Conservation (phyloP, 2,797 vertebrate species). For the Pseudochaenichthys georgianus region DNA sequence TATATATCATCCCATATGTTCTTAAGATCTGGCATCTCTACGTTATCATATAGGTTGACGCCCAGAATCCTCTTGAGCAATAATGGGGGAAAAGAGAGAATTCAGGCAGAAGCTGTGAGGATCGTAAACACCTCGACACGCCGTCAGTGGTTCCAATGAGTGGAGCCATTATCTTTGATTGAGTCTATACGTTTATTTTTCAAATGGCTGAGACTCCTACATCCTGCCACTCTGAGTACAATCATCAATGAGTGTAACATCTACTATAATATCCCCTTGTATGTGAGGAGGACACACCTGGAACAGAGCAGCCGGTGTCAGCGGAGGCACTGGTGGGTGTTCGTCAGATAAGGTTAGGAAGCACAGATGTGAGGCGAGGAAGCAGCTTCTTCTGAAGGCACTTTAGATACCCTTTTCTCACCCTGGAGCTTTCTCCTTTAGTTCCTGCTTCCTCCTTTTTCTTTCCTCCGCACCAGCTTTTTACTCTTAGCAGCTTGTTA, state of each 20-base stretch:
- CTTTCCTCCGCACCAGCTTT: constrained; percentile 45
- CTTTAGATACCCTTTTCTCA: constrained; percentile 49
- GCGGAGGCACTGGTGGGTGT: constrained; percentile 3
- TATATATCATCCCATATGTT: no score
- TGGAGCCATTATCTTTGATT: no score
- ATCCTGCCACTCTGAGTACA: background rate
- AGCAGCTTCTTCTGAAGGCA: constrained; percentile 50
- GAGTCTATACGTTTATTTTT: no score
- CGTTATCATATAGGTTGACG: no score
- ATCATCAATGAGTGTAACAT: background rate
- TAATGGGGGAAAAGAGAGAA: no score
- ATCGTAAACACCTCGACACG: no score
- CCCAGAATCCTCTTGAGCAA: no score
- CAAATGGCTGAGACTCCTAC: no score
- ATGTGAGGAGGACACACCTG: background rate
- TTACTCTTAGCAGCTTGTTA: constrained; percentile 72
- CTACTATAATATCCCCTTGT: background rate
- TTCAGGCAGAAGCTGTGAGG: no score
- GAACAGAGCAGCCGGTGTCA: background rate
- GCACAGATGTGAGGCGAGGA: constrained; percentile 20
- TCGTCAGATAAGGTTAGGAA: constrained; percentile 2
- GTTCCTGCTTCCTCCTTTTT: constrained; percentile 48
- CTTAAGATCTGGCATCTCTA: no score
- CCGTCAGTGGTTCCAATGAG: no score
- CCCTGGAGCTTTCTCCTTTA: constrained; percentile 62